Evolutionary conservation across 2,113 vertebrate species (phyloP).

Genomic region (Catharus bicknelli): DNA sequence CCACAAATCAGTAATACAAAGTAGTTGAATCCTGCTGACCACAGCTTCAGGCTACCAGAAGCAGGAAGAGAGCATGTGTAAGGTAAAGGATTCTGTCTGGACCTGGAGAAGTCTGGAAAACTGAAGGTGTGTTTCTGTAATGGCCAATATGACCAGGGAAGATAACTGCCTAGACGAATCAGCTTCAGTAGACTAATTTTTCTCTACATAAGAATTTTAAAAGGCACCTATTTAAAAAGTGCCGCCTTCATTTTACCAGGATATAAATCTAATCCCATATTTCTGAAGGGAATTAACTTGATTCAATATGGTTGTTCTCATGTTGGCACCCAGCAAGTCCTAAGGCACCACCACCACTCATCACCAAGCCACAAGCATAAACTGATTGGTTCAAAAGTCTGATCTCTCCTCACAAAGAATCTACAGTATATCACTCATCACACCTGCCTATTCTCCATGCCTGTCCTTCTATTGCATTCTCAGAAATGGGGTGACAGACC

Average conservation of each 20-base stretch:
- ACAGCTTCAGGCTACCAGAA: not conserved
- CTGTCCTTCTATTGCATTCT: not conserved
- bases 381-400: not conserved
- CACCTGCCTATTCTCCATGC: rapidly evolving
- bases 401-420: not conserved
- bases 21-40: not conserved
- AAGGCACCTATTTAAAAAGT: not conserved
- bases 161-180: not conserved
- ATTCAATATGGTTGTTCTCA: not conserved
- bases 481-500: not conserved
- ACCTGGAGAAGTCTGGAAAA: not conserved
- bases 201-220: not conserved
- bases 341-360: not conserved
- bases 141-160: not conserved
- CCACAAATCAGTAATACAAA: not conserved
- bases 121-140: not conserved
- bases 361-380: not conserved
- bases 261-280: not conserved
- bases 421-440: not conserved
- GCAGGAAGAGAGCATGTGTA: not conserved
- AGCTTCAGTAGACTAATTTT: not conserved
- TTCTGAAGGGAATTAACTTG: not conserved
- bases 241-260: not conserved
- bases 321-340: not conserved
- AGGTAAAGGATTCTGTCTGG: not conserved